Base-by-base conservation (phyloP, 2,797 vertebrate species). In the Enteromius afrohamiltoni region DNA sequence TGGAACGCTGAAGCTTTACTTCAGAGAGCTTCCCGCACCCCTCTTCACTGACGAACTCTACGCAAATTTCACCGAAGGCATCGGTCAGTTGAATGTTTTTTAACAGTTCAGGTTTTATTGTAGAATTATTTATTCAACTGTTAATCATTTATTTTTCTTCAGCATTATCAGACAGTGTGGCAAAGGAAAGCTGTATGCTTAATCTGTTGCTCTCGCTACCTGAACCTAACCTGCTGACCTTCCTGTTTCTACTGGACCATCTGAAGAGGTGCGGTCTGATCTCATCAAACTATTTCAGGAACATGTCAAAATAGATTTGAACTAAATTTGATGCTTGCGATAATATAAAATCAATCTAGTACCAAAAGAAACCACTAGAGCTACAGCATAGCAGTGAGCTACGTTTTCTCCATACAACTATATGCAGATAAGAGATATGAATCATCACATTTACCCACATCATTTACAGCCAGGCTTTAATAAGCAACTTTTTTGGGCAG, bases 171-270 rank as follows among this genome's bases (percentile, higher is more conserved):
- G 98, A 99, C 79, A 98, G 98, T 0, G 97, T 99, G 73, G 95
- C 98, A 84, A 99, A 99, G 93, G 97, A 99, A 92, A 99, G 97
- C 93, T 99, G 98, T 85, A 98, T 99, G 98, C 89, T 99, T 88
- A 98, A 98, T 89, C 86, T 99, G 47, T 94, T 99, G 90, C 94
- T 98, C 87, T 99, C 98, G 0, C 96, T 99, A 88, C 98, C 98
- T 0, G 98, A 99, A 84, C 97, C 98, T 85, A 99, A 98, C 92
- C 95, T 99, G 79, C 95, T 99, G 89, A 99, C 98, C 31, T 99
- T 99, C 93, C 96, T 99, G 85, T 99, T 98, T 91, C 95, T 99
- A 14, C 90, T 99, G 94, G 98, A 99, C 91, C 98, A 99, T 91
- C 90, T 99, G 84, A 99, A 99, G 93, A 97, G 98, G 98, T 99